These are phyloP conservation scores for Pipa parva DNA, from an alignment of 2,113 vertebrate species.

Conservation along the genomic window DNA sequence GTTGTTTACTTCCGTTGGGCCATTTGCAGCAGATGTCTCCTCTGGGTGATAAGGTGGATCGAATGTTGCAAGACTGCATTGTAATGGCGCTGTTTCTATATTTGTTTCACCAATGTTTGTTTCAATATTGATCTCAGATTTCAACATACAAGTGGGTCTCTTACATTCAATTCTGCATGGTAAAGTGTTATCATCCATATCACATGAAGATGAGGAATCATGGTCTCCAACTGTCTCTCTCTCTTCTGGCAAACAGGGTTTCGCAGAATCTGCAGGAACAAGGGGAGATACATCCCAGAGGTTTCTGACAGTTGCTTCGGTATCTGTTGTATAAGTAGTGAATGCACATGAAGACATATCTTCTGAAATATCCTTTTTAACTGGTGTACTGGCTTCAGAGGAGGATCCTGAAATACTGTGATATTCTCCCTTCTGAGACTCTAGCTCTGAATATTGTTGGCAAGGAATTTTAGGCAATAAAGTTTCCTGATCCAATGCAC, in stretches of 20 bases:
- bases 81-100: conserved; percentile 28
- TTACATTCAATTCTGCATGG: conserved; percentile 62
- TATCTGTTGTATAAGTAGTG: conserved; percentile 29
- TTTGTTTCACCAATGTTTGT: conserved; percentile 42
- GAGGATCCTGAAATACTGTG: conserved; percentile 60
- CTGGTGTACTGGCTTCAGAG: conserved; percentile 59
- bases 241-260: conserved; percentile 65
- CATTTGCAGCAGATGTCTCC: conserved; percentile 65
- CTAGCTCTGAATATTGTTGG: conserved; percentile 44
- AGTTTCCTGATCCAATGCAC: conserved; percentile 66
- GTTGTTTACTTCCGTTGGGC: conserved; percentile 72
- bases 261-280: conserved; percentile 63
- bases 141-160: conserved; percentile 47
- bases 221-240: conserved; percentile 68
- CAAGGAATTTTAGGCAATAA: conserved; percentile 53
- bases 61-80: conserved; percentile 60
- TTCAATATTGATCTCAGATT: conserved; percentile 42
- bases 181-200: conserved; percentile 55
- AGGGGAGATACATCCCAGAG: conserved; percentile 70
- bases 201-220: conserved; percentile 55
- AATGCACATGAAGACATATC: conserved; percentile 52
- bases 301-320: conserved; percentile 52
- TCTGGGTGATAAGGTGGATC: conserved; percentile 54
- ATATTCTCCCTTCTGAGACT: conserved; percentile 54
- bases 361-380: conserved; percentile 50